Evolutionary conservation across 2,113 vertebrate species (phyloP).

Genomic region (Motacilla tschutschensis): DNA sequence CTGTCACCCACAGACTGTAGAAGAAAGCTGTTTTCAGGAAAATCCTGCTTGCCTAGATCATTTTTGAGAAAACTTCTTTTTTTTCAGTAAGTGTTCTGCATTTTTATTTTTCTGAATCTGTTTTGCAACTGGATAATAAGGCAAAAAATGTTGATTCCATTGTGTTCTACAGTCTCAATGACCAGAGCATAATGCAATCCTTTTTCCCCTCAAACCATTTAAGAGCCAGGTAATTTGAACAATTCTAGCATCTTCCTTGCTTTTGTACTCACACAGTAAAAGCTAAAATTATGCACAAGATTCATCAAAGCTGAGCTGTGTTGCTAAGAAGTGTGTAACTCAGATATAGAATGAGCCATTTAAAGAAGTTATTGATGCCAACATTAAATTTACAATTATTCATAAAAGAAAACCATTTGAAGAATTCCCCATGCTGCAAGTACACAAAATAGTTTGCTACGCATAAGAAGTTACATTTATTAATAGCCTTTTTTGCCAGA

Average conservation of each 20-base stretch:
- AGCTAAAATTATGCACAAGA: constrained; percentile 48
- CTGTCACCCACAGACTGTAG: neutral
- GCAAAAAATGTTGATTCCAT: neutral
- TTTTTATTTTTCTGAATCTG: neutral
- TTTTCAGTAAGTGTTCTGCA: neutral
- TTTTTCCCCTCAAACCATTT: neutral
- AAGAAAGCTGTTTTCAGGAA: neutral
- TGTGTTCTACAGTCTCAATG: constrained; percentile 13
- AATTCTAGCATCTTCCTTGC: constrained; percentile 23
- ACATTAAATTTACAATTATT: constrained; percentile 74
- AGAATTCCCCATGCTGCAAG: constrained; percentile 64
- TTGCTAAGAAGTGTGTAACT: constrained; percentile 54
- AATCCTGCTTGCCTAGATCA: neutral
- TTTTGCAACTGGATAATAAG: neutral
- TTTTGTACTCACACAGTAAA: neutral
- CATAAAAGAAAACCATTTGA: constrained; percentile 68
- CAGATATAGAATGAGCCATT: constrained; percentile 51
- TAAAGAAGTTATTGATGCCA: constrained; percentile 66
- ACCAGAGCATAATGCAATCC: constrained; percentile 1
- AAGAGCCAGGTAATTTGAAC: constrained; percentile 43
- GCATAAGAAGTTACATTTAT: constrained; percentile 65
- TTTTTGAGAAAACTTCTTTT: neutral
- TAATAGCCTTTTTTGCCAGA: constrained; percentile 50
- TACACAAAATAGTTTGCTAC: constrained; percentile 63
- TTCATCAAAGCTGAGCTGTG: constrained; percentile 54